Evolutionary conservation across 2,888 invertebrate species (phyloP).

Genomic region (Epistrophe eligans): DNA sequence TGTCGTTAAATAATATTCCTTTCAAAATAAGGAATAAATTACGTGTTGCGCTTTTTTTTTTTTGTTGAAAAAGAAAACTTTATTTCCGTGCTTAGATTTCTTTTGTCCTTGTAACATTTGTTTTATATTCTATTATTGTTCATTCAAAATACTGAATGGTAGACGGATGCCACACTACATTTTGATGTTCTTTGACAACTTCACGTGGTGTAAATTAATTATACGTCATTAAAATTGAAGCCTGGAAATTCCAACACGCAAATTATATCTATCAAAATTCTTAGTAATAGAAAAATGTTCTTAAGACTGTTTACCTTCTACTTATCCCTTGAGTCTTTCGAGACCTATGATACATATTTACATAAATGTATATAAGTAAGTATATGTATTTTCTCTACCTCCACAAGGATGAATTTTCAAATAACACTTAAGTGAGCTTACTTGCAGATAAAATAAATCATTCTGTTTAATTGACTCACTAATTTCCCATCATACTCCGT

Average conservation of each 20-base stretch:
- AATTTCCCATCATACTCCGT: too few species aligned
- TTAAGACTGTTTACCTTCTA: neutral
- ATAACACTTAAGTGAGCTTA: neutral
- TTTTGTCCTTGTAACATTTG: slow-evolving; percentile 17
- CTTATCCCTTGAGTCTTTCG: neutral
- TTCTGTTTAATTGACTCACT: neutral
- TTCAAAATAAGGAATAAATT: slow-evolving; percentile 21
- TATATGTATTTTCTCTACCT: too few species aligned
- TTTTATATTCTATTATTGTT: neutral
- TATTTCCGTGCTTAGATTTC: slow-evolving; percentile 3
- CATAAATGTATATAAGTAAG: neutral
- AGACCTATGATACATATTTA: neutral
- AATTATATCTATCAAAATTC: neutral
- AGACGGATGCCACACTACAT: neutral
- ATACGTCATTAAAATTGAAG: slow-evolving; percentile 2
- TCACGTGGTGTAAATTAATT: slow-evolving; percentile 3
- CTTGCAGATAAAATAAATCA: neutral
- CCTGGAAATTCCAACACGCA: neutral
- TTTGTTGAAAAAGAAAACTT: neutral
- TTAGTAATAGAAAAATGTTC: neutral
- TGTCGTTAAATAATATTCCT: slow-evolving; percentile 7
- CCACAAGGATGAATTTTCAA: neutral
- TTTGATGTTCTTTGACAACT: slow-evolving; percentile 2
- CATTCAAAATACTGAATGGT: neutral
- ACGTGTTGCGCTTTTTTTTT: slow-evolving; percentile 27